Conservation (phyloP, 2,113 vertebrate genomes). For the Mus spicilegus region DNA sequence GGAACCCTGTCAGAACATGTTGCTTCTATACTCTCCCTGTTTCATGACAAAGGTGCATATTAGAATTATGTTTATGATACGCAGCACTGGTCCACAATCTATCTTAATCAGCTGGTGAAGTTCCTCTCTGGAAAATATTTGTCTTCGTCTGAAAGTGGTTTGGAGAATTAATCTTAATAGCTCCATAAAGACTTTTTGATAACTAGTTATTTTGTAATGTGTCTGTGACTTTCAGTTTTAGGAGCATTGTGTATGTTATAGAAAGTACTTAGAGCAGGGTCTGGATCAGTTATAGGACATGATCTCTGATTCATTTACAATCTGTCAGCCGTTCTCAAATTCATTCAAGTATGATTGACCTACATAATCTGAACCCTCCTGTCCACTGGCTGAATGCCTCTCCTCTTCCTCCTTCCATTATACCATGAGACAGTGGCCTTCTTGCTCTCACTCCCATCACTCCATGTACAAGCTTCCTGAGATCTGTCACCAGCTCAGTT, state of each 20-base stretch:
- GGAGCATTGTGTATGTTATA: neutral
- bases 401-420: neutral
- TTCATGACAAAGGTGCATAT: neutral
- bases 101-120: neutral
- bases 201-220: slow-evolving; percentile 8
- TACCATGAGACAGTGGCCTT: neutral
- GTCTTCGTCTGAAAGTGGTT: neutral
- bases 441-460: neutral
- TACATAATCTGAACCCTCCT: neutral
- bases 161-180: slow-evolving; percentile 1
- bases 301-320: neutral
- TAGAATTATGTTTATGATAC: neutral
- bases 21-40: neutral
- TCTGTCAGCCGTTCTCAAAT: neutral
- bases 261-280: neutral
- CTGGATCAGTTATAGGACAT: neutral
- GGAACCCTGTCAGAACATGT: neutral
- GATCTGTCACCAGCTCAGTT: neutral
- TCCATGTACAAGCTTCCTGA: neutral
- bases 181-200: neutral
- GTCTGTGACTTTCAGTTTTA: neutral
- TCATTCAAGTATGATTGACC: neutral
- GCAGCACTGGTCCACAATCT: neutral
- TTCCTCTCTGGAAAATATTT: neutral
- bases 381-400: neutral